Percentiles rank a stretch among this genome's conserved stretches.
phyloP scores from a whole-genome alignment of 2,888 invertebrate species.

The Malthinus flaveolus region DNA sequence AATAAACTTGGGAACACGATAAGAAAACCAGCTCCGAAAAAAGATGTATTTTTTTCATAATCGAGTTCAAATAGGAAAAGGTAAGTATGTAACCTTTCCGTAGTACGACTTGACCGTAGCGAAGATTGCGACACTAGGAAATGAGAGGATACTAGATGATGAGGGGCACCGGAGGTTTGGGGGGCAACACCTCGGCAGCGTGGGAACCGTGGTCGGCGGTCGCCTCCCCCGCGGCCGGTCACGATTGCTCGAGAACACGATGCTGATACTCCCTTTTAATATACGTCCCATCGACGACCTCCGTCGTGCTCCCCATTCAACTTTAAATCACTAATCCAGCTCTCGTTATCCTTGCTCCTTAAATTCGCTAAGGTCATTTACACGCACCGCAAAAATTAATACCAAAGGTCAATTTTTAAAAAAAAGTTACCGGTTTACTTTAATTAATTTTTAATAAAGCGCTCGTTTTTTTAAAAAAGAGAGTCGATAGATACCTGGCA shows the following conservation, averaged over 20 bases:
- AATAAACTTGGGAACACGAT: slow-evolving; percentile 1
- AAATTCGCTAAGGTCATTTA: slow-evolving; percentile 30
- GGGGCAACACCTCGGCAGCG: slow-evolving; percentile 46
- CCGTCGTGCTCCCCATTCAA: slow-evolving; percentile 41
- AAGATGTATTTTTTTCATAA: slow-evolving; percentile 30
- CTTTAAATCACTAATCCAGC: slow-evolving; percentile 38
- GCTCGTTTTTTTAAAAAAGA: background rate
- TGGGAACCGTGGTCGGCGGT: slow-evolving; percentile 49
- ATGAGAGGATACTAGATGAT: slow-evolving; percentile 39
- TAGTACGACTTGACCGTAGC: slow-evolving; percentile 30
- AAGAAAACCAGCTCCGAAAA: slow-evolving; percentile 14
- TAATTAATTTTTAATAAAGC: background rate
- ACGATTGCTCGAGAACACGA: slow-evolving; percentile 54
- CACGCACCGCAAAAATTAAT: no score
- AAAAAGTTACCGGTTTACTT: no score
- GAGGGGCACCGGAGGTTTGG: slow-evolving; percentile 32
- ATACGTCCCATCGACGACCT: slow-evolving; percentile 40
- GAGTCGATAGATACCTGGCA: slow-evolving; percentile 74
- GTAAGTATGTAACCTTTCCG: slow-evolving; percentile 40
- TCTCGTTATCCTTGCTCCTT: slow-evolving; percentile 31
- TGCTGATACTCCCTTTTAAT: slow-evolving; percentile 51
- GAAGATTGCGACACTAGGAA: slow-evolving; percentile 47
- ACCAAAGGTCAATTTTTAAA: no score
- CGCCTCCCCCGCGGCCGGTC: slow-evolving; percentile 53
- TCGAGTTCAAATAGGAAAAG: slow-evolving; percentile 33